phyloP scores from a whole-genome alignment of 2,113 vertebrate genomes.

The Anhinga rufa region DNA sequence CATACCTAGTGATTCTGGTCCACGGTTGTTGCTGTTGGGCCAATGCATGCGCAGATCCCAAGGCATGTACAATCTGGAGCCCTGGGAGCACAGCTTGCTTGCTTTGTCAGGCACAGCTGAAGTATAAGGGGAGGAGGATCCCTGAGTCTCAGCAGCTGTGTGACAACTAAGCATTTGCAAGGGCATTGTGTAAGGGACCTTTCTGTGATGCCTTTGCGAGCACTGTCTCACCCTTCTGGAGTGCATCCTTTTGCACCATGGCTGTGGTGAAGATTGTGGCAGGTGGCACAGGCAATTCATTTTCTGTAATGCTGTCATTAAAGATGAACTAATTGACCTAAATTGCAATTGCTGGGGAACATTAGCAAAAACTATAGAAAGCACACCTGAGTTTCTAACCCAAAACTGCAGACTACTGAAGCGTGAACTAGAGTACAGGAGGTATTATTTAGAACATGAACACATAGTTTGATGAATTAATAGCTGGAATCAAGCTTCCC shows the following conservation, averaged over 20 bases:
- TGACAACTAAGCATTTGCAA: neutral
- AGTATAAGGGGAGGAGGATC: neutral
- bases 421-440: neutral
- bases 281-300: neutral
- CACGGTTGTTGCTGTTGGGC: rapidly evolving
- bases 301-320: neutral
- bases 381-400: neutral
- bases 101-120: neutral
- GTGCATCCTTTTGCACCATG: neutral
- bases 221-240: neutral
- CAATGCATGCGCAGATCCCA: rapidly evolving
- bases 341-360: neutral
- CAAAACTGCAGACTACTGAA: neutral
- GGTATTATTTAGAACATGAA: neutral
- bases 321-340: neutral
- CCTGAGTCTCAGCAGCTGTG: neutral
- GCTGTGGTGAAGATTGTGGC: neutral
- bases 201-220: neutral
- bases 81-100: neutral
- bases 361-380: neutral
- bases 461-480: neutral
- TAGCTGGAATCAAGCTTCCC: neutral
- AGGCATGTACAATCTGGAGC: neutral
- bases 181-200: neutral
- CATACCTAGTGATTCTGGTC: too few relatives aligned